Evolutionary conservation across 2,888 invertebrate species (phyloP), one percentile per base, ranked within the genome.

Genomic region (Himalopsyche kuldschensis): DNA sequence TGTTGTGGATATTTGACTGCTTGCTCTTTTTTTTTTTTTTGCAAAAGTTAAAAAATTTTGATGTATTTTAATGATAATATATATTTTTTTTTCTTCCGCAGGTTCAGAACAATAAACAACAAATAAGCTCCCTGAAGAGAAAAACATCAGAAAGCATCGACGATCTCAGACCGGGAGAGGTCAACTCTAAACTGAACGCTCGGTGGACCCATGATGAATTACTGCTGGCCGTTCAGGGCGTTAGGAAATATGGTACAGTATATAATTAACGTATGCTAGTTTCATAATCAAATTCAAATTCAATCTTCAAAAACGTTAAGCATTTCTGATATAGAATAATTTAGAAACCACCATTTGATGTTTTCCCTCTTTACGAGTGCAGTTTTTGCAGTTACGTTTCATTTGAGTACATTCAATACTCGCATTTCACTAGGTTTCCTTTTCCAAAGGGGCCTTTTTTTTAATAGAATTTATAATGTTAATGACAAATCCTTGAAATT

Each of bases 51-150:
- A 5, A 1, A 75, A 3, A 17, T 27, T 30, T 78, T 78, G 27
- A 32, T 78, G 27, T 78, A 27, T 10, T 47, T 78, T 35, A 41
- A 41, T 69, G 4, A 15, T 20, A 15, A 11, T 11, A 4, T 69
- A 10, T 10, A 20, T 27, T 24, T 69, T n/a, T n/a, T 86, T 86
- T 87, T 87, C 87, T 86, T 85, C 88, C 90, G 75, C 90, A 98
- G 98, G 97, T 99, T 82, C 99, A 99, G 90, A 95, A 95, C 87
- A 98, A 98, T 90, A 98, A 98, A 89, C 98, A 98, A 90, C 94
- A 95, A 88, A 94, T 98, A 87, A 97, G 97, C 88, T 94, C 96
- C 76, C 92, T 97, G 89, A 97, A 97, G 89, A 94, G 96, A 84
- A 97, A 97, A 90, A 91, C 84, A 55, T 85, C 86, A 0, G 86